A percentile compares a stretch with the other conserved stretches of the same genome.
These are phyloP conservation scores for Passerina amoena DNA, from an alignment of 2,113 vertebrate species.

Conservation along the genomic window DNA sequence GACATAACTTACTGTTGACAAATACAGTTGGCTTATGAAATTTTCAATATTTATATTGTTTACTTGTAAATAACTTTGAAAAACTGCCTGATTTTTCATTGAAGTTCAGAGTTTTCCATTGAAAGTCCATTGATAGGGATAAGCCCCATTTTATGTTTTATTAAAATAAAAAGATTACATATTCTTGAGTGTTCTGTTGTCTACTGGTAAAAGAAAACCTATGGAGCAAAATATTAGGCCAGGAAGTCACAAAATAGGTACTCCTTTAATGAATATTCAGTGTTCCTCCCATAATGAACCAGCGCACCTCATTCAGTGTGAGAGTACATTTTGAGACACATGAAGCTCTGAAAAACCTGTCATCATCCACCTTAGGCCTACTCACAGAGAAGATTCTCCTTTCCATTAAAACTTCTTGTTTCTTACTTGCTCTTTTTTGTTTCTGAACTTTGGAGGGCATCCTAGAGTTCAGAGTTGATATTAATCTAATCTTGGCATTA, in stretches of 20 bases:
- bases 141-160: background rate
- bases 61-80: background rate
- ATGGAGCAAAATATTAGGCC: background rate
- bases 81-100: background rate
- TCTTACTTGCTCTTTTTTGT: background rate
- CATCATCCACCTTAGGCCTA: background rate
- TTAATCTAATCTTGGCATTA: slow-evolving; percentile 59
- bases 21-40: background rate
- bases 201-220: background rate
- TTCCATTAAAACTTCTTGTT: slow-evolving; percentile 3
- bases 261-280: background rate
- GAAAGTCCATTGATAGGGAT: background rate
- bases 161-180: background rate
- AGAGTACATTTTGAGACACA: background rate
- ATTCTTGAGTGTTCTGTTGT: background rate
- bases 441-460: slow-evolving; percentile 37
- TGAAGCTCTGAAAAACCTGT: background rate
- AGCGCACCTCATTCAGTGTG: background rate
- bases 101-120: background rate
- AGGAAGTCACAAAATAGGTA: background rate
- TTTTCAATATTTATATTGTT: background rate
- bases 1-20: background rate
- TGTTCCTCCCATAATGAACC: background rate
- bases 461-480: slow-evolving; percentile 46
- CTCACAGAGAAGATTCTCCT: background rate